Percentiles rank a stretch among this genome's conserved stretches.
phyloP scores from a whole-genome alignment of 2,797 vertebrate species.

The Distichodus sexfasciatus region DNA sequence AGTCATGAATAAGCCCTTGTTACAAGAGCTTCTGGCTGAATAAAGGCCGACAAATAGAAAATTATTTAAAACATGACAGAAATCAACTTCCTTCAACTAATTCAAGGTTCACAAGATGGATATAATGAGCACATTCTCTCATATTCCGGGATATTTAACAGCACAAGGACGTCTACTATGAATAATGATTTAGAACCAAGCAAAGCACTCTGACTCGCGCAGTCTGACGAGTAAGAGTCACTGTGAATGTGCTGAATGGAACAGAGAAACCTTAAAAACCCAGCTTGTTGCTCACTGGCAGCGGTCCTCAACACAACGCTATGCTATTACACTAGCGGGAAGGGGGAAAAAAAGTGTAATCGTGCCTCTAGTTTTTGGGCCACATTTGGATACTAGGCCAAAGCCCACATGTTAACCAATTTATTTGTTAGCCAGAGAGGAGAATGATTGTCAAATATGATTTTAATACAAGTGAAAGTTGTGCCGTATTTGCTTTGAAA shows the following conservation, averaged over 20 bases:
- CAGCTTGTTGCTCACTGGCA: slow-evolving; percentile 23
- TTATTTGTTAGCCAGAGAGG: too few species aligned
- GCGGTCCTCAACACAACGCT: slow-evolving; percentile 11
- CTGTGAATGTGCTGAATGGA: not conserved
- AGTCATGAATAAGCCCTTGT: slow-evolving; percentile 42
- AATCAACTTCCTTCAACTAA: slow-evolving; percentile 32
- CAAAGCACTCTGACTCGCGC: slow-evolving; percentile 3
- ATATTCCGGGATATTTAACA: slow-evolving; percentile 30
- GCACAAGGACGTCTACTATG: slow-evolving; percentile 34
- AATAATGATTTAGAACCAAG: slow-evolving; percentile 25
- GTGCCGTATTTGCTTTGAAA: too few species aligned
- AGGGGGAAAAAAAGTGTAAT: slow-evolving; percentile 20
- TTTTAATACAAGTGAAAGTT: too few species aligned
- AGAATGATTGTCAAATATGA: too few species aligned
- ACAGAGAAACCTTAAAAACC: slow-evolving; percentile 27
- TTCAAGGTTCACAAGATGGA: slow-evolving; percentile 32
- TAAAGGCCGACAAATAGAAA: slow-evolving; percentile 24
- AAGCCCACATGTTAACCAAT: slow-evolving; percentile 20
- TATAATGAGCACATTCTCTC: slow-evolving; percentile 22
- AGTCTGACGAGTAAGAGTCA: not conserved
- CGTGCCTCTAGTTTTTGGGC: not conserved
- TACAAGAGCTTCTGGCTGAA: slow-evolving; percentile 29
- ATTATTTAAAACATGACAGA: slow-evolving; percentile 32
- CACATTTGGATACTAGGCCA: slow-evolving; percentile 14
- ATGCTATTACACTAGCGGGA: slow-evolving; percentile 18